Evolutionary conservation across 2,797 vertebrate species (phyloP).

Genomic region (Coranthus polyacanthus): DNA sequence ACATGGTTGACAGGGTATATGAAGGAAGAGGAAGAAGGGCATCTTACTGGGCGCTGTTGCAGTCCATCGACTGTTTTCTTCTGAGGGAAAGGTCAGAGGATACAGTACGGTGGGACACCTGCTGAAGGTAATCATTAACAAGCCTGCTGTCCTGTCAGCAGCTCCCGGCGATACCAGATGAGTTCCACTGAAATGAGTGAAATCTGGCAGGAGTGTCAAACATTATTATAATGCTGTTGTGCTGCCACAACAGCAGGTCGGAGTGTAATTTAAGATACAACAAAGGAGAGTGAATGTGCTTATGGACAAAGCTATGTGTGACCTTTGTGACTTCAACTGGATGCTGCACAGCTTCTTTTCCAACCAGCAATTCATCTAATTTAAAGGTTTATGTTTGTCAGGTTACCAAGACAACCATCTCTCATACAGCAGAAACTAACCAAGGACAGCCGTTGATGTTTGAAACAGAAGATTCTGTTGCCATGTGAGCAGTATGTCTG

Average conservation of each 20-base stretch:
- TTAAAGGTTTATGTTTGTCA: constrained; percentile 43
- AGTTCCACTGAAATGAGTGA: constrained; percentile 56
- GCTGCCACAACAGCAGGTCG: constrained; percentile 15
- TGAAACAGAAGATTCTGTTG: constrained; percentile 35
- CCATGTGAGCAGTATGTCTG: constrained; percentile 3
- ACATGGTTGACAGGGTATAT: constrained; percentile 53
- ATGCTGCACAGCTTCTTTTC: constrained; percentile 23
- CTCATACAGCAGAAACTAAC: constrained; percentile 37
- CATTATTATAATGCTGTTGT: constrained; percentile 46
- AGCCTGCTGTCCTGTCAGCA: constrained; percentile 76
- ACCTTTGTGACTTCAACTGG: constrained; percentile 21
- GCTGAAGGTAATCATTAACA: constrained; percentile 84
- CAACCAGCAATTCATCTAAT: constrained; percentile 35
- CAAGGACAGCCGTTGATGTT: constrained; percentile 57
- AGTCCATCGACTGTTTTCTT: constrained; percentile 85
- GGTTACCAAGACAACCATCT: constrained; percentile 70
- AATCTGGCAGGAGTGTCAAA: constrained; percentile 45
- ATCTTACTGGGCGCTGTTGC: constrained; percentile 80
- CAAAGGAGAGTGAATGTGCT: constrained; percentile 9
- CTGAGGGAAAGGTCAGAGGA: constrained; percentile 85
- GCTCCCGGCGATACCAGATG: constrained; percentile 72
- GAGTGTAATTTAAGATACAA: constrained; percentile 33
- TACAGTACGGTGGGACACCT: constrained; percentile 76
- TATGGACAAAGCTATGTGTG: constrained; percentile 20
- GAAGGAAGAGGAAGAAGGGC: constrained; percentile 57